phyloP scores from a whole-genome alignment of 1,140 invertebrate genomes.

The Ceratoteleas bidentatus region DNA sequence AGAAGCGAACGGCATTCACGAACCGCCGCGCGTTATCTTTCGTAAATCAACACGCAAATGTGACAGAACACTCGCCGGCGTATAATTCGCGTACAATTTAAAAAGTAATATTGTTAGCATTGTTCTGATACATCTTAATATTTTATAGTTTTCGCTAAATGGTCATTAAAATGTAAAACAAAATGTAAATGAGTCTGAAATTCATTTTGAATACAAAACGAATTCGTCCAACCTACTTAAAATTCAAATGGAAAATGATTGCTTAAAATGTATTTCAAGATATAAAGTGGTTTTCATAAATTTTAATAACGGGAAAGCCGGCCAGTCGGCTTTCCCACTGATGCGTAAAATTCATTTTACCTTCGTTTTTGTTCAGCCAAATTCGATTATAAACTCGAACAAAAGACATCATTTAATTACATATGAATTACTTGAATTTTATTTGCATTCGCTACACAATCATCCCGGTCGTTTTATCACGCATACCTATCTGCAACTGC shows the following conservation, averaged over 20 bases:
- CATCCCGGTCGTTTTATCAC: not conserved
- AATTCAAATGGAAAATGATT: constrained; percentile 66
- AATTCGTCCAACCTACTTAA: constrained; percentile 56
- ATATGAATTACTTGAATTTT: constrained; percentile 35
- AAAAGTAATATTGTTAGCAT: constrained; percentile 45
- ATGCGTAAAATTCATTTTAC: constrained; percentile 47
- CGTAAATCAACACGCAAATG: too few relatives aligned
- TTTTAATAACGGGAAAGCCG: constrained; percentile 57
- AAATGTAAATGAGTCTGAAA: constrained; percentile 58
- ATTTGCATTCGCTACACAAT: constrained; percentile 35
- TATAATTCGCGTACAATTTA: constrained; percentile 30
- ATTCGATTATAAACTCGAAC: constrained; percentile 48
- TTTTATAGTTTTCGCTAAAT: constrained; percentile 56
- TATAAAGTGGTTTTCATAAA: constrained; percentile 65
- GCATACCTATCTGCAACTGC: too few relatives aligned
- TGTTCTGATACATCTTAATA: constrained; percentile 45
- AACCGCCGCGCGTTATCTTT: too few relatives aligned
- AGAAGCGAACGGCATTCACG: too few relatives aligned
- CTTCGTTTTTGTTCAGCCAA: constrained; percentile 40
- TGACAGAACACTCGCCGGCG: too few relatives aligned
- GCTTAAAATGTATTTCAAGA: constrained; percentile 63
- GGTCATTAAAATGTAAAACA: constrained; percentile 64
- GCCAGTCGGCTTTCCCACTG: constrained; percentile 35
- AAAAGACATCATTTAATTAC: constrained; percentile 49
- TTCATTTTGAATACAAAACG: constrained; percentile 60